Percentiles rank a stretch among this genome's conserved stretches.
These are phyloP conservation scores for Heterodera carotae DNA, from an alignment of 1,140 invertebrate genomes.

Conservation along the genomic window DNA sequence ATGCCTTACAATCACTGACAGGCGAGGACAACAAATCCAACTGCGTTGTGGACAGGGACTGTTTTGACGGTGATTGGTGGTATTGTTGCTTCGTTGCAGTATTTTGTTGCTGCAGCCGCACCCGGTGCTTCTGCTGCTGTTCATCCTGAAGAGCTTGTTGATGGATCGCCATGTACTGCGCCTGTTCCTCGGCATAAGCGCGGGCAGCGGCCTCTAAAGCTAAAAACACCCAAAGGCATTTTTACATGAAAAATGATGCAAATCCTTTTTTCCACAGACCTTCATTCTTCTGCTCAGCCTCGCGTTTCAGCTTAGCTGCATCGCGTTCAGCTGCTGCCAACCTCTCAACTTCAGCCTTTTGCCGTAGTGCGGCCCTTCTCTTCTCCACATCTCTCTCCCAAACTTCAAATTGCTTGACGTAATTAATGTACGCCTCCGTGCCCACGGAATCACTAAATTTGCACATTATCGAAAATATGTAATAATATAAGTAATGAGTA, in stretches of 20 bases:
- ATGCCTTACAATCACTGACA: slow-evolving; percentile 13
- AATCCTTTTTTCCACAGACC: slow-evolving; percentile 2
- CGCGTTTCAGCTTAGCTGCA: slow-evolving; percentile 21
- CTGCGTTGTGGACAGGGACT: slow-evolving; percentile 15
- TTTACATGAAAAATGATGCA: not conserved
- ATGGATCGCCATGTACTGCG: slow-evolving; percentile 48
- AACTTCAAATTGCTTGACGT: slow-evolving; percentile 57
- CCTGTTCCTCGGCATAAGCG: slow-evolving; percentile 46
- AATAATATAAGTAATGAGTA: slow-evolving; percentile 28
- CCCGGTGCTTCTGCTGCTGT: slow-evolving; percentile 34
- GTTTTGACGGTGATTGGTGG: not conserved
- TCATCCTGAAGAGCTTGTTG: slow-evolving; percentile 44
- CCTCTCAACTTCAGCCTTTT: slow-evolving; percentile 45
- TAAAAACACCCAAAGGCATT: no score
- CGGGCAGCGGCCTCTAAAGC: slow-evolving; percentile 44
- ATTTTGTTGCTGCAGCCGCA: slow-evolving; percentile 6
- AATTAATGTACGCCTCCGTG: slow-evolving; percentile 56
- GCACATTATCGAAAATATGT: not conserved
- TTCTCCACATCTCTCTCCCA: slow-evolving; percentile 60
- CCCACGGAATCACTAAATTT: slow-evolving; percentile 49
- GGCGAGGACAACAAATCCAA: slow-evolving; percentile 23
- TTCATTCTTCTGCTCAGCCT: slow-evolving; percentile 20
- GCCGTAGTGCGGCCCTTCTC: slow-evolving; percentile 43
- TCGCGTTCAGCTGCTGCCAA: slow-evolving; percentile 25
- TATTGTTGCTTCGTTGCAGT: not conserved